A percentile compares a stretch with the other conserved stretches of the same genome.
Evolutionary conservation across 2,797 vertebrate genomes (phyloP).

Genomic region (Halcyon leucocephala): DNA sequence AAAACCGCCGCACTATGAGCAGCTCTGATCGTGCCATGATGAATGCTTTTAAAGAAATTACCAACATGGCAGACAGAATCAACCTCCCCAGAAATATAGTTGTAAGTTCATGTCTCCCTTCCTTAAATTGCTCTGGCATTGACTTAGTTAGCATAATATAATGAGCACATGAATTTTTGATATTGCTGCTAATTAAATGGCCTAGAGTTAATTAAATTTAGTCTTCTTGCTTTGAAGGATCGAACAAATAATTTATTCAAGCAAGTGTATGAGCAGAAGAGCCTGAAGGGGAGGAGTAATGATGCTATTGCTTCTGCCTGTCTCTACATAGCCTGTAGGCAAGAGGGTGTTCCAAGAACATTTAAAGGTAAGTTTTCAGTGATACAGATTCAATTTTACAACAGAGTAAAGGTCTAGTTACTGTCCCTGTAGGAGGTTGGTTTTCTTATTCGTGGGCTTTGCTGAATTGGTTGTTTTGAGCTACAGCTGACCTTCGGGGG

Average conservation of each 20-base stretch:
- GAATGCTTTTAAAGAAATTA: conserved; percentile 98
- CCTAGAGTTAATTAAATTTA: conserved; percentile 78
- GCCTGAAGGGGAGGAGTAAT: conserved; percentile 96
- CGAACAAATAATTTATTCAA: conserved; percentile 99
- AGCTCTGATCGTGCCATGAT: conserved; percentile 98
- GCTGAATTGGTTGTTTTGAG: background rate
- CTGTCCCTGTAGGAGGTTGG: background rate
- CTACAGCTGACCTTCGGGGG: background rate
- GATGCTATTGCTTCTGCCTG: conserved; percentile 98
- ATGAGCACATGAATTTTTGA: conserved; percentile 77
- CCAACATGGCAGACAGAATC: conserved; percentile 98
- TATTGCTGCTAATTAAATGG: conserved; percentile 78
- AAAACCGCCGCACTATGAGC: conserved; percentile 97
- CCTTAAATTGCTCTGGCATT: conserved; percentile 67
- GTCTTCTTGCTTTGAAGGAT: conserved; percentile 86
- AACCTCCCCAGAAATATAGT: conserved; percentile 98
- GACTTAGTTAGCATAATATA: conserved; percentile 76
- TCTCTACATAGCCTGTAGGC: conserved; percentile 98
- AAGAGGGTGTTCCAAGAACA: conserved; percentile 96
- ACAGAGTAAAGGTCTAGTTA: background rate
- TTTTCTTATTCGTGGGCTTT: background rate
- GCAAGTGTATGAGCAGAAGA: conserved; percentile 99
- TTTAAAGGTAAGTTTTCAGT: conserved; percentile 90
- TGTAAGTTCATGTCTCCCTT: conserved; percentile 80
- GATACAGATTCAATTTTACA: background rate